Percentiles rank a stretch among this genome's conserved stretches.
These are phyloP conservation scores for Meles meles DNA, from an alignment of 2,113 vertebrate genomes.

Conservation along the genomic window DNA sequence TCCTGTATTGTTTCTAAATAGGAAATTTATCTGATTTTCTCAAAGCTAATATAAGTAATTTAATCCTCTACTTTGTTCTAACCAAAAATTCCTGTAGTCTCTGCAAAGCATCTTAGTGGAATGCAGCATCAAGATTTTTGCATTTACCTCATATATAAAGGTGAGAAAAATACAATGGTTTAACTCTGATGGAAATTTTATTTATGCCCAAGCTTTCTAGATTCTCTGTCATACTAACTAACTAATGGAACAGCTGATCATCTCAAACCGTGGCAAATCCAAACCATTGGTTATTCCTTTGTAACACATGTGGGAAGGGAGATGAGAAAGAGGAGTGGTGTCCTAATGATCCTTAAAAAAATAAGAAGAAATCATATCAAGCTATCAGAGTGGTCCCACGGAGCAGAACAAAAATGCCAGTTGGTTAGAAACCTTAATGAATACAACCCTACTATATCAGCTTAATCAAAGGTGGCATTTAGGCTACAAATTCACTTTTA, in stretches of 20 bases:
- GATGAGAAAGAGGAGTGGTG: background rate
- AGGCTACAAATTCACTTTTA: background rate
- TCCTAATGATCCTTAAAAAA: background rate
- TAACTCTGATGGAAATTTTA: background rate
- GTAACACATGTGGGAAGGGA: background rate
- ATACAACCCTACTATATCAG: background rate
- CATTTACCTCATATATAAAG: background rate
- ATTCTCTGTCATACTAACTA: background rate
- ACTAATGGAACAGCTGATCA: background rate
- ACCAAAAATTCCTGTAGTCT: background rate
- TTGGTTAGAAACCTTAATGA: background rate
- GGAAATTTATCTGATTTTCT: slow-evolving; percentile 6
- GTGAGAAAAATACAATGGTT: background rate
- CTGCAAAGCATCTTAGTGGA: background rate
- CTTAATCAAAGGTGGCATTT: background rate
- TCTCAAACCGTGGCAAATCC: background rate
- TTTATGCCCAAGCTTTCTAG: background rate
- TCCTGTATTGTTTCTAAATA: background rate
- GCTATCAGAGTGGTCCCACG: background rate
- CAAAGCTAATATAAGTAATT: background rate
- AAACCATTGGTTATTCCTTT: background rate
- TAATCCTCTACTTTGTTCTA: background rate
- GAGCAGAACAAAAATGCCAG: background rate
- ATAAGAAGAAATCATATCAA: background rate
- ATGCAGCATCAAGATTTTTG: background rate